Percentiles rank a stretch among this genome's conserved stretches.
Conservation (phyloP, 1,140 invertebrate genomes). For the Oscheius sp. region DNA sequence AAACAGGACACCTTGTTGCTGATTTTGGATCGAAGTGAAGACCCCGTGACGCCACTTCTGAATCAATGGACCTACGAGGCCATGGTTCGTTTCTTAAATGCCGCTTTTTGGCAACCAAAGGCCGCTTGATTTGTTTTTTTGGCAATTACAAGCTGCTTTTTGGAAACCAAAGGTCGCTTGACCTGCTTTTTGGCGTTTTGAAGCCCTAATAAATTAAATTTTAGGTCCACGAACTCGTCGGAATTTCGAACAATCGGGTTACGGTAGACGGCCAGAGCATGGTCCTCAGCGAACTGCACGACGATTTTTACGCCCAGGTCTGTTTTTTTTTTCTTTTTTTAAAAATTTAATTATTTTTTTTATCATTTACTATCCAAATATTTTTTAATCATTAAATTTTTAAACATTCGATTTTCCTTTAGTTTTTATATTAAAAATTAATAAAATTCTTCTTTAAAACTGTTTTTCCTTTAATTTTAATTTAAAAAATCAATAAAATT, state of each 20-base stretch:
- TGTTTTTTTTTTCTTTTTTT: constrained; percentile 41
- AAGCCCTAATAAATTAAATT: neutral
- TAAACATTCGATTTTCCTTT: no score
- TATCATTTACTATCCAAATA: no score
- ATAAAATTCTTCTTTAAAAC: no score
- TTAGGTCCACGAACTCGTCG: constrained; percentile 84
- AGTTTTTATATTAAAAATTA: no score
- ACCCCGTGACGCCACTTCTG: constrained; percentile 91
- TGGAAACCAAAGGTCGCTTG: no score
- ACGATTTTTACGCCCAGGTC: constrained; percentile 92
- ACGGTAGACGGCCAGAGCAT: constrained; percentile 73
- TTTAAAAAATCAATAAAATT: no score
- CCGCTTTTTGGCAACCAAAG: neutral
- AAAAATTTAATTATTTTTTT: no score
- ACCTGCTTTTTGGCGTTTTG: neutral
- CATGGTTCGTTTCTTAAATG: constrained; percentile 73
- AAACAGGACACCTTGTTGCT: constrained; percentile 43
- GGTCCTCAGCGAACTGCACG: constrained; percentile 67
- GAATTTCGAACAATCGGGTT: constrained; percentile 90
- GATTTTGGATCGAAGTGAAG: constrained; percentile 65
- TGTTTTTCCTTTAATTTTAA: no score
- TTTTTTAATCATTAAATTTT: no score
- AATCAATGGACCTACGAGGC: constrained; percentile 99
- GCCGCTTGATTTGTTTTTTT: no score
- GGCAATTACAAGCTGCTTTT: no score